Evolutionary conservation across 2,888 invertebrate species (phyloP), one percentile per base, ranked within the genome.

Genomic region (Heliconius sara): DNA sequence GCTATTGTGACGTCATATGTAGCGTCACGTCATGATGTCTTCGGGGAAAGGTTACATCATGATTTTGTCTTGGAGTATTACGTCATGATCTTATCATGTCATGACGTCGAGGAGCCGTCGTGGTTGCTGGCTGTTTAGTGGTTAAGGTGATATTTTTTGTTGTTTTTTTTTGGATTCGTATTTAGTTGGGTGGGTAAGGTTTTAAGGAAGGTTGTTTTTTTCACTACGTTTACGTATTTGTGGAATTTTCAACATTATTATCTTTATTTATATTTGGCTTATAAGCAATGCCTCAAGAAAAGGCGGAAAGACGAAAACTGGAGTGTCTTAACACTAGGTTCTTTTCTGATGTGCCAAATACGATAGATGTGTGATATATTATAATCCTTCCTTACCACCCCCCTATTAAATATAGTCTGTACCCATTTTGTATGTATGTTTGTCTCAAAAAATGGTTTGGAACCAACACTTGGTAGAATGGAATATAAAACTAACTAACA

Each of bases 361-460:
- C n/a, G 52, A 7, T 19, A 52, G 7, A 52, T 22, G 52, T 19
- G 19, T 22, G 52, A 60, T 60, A 60, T 60, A 60, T 60, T 60
- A 34, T 34, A 34, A 67, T 68, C 43, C 39, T 43, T 68, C 68
- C 68, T 68, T 68, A 12, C n/a, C 52, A 52, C n/a, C 25, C 34
- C 34, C 10, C 39, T 39, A 5, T 34, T 39, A 47, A 47, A 68
- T 43, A 43, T 2, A 43, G n/a, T n/a, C 12, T 43, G n/a, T 70
- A 13, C 1, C 9, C 3, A 70, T 70, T 47, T 70, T 43, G 25
- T 70, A 25, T 70, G 43, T 70, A 5, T 25, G 70, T 47, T 25
- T 70, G 25, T 70, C 43, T 70, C 47, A 43, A 43, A 70, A 70
- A 25, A 25, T 70, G 47, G 70, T 70, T 25, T 70, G 43, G 19